phyloP scores from a whole-genome alignment of 2,113 vertebrate species.

The Aspiorhynchus laticeps region DNA sequence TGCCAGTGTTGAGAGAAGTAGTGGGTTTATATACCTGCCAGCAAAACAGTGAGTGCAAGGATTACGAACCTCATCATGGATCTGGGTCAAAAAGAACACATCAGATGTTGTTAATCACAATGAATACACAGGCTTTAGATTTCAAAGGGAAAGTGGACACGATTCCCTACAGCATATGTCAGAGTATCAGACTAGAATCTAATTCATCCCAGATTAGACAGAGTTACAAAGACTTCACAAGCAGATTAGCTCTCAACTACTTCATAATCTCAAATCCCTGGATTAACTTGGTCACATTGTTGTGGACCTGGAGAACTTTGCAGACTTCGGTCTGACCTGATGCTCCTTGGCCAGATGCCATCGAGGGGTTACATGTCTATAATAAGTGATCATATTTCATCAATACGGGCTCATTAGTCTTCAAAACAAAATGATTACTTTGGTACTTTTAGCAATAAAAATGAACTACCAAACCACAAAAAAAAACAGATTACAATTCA shows the following conservation, averaged over 20 bases:
- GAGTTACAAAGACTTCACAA: constrained; percentile 44
- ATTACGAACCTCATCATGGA: constrained; percentile 76
- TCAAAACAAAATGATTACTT: not conserved
- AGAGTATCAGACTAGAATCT: constrained; percentile 44
- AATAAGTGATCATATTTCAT: not conserved
- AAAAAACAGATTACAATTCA: too few relatives aligned
- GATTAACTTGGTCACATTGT: constrained; percentile 8
- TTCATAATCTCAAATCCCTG: constrained; percentile 44
- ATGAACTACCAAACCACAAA: not conserved
- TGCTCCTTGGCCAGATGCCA: not conserved
- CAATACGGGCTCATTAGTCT: not conserved
- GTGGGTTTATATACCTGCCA: constrained; percentile 70
- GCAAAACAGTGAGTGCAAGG: constrained; percentile 71
- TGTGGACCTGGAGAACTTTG: not conserved
- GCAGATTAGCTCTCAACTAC: constrained; percentile 52
- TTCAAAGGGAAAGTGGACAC: not conserved
- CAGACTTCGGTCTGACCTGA: not conserved
- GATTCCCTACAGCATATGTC: constrained; percentile 39
- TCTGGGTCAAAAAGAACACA: constrained; percentile 23
- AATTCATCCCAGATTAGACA: constrained; percentile 59
- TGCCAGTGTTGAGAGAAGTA: not conserved
- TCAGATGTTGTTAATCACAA: constrained; percentile 1
- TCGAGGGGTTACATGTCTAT: not conserved
- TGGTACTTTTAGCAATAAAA: not conserved
- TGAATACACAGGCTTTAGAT: not conserved